These are phyloP conservation scores for Oxyura jamaicensis DNA, from an alignment of 2,113 vertebrate genomes.

Conservation along the genomic window DNA sequence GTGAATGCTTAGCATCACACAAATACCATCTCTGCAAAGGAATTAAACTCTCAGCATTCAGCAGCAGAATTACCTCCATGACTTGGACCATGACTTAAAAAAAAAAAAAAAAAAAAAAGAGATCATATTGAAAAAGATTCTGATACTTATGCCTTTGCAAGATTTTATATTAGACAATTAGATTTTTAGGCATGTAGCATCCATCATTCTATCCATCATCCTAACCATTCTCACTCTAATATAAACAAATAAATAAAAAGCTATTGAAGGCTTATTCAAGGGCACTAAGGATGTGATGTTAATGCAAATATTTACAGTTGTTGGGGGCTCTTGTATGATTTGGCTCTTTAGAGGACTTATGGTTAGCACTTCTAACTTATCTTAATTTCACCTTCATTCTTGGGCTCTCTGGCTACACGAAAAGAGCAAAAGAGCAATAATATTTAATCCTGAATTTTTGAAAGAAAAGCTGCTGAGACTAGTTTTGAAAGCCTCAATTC, in stretches of 20 bases:
- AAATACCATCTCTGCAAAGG: not conserved
- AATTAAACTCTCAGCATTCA: not conserved
- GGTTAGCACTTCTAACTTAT: not conserved
- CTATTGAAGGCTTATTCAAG: not conserved
- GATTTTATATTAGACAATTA: not conserved
- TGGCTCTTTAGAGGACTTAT: not conserved
- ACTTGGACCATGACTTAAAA: not conserved
- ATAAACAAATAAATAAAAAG: not conserved
- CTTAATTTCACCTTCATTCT: not conserved
- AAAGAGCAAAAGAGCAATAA: not conserved
- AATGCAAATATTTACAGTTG: not conserved
- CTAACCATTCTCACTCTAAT: not conserved
- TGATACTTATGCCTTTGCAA: not conserved
- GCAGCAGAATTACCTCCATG: not conserved
- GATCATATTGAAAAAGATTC: not conserved
- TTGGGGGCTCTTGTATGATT: not conserved
- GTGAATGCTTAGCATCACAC: not conserved
- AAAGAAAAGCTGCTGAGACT: not conserved
- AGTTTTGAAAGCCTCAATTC: not conserved
- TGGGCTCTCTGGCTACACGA: not conserved
- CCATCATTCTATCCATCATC: not conserved
- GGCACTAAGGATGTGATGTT: not conserved
- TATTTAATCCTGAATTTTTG: not conserved
- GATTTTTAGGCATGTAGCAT: not conserved
- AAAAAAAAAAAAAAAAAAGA: too few relatives aligned